Evolutionary conservation across 92 coral and sea anemone genomes (phyloP).

Genomic region (Zoanthus sansibaricus): DNA sequence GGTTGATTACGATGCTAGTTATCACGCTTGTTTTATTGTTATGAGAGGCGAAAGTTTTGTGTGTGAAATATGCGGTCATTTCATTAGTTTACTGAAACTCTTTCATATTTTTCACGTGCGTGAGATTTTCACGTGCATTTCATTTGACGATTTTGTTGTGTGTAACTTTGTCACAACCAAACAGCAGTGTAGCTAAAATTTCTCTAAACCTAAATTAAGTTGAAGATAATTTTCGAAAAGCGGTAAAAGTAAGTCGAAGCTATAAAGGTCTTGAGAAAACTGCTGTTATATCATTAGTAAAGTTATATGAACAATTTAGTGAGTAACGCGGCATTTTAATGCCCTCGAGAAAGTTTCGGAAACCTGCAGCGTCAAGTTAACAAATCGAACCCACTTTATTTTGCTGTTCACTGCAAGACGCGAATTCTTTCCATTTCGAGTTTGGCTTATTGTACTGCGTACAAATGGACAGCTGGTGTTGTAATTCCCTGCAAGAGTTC

Average conservation of each 20-base stretch:
- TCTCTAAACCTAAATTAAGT: not conserved
- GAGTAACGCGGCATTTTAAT: not conserved
- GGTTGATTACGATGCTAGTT: no score
- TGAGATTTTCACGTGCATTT: conserved; percentile 26
- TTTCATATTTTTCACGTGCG: not conserved
- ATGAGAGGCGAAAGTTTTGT: no score
- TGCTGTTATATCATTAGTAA: no score
- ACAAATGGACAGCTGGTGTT: conserved; percentile 47
- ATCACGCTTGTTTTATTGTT: no score
- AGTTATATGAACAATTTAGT: not conserved
- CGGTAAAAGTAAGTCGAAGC: no score
- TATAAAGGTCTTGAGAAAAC: no score
- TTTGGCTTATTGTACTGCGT: not conserved
- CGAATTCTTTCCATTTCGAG: conserved; percentile 6
- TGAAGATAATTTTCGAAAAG: not conserved
- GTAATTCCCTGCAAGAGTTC: conserved; percentile 16
- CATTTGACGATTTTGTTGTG: not conserved
- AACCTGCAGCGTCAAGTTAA: not conserved
- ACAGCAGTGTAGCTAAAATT: not conserved
- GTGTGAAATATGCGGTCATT: not conserved
- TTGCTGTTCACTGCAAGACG: not conserved
- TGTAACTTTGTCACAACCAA: conserved; percentile 5
- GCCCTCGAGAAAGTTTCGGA: not conserved
- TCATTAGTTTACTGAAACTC: no score
- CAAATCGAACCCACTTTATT: not conserved